These are phyloP conservation scores for Meiosimyza decipiens DNA, from an alignment of 2,888 invertebrate genomes.

Conservation along the genomic window DNA sequence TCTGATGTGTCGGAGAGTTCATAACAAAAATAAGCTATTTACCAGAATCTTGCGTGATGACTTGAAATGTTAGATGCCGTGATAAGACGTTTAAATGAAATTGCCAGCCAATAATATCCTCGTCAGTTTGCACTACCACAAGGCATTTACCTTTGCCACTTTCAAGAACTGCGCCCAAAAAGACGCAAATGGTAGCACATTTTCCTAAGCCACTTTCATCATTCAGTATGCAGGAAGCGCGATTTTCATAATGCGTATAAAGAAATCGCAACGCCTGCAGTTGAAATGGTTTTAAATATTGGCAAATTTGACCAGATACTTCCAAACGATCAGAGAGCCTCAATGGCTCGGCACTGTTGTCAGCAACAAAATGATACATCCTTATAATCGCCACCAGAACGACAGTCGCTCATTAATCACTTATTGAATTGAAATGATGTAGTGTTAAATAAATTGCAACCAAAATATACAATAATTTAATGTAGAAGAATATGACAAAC, in stretches of 20 bases:
- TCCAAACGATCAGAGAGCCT: constrained; percentile 54
- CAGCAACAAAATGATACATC: constrained; percentile 63
- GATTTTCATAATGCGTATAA: constrained; percentile 56
- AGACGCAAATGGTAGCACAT: constrained; percentile 53
- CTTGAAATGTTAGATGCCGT: constrained; percentile 50
- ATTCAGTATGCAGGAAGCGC: constrained; percentile 60
- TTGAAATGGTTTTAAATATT: constrained; percentile 63
- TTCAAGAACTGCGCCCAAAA: constrained; percentile 51
- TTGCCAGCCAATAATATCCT: constrained; percentile 59
- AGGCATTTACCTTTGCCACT: constrained; percentile 54
- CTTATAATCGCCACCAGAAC: background rate
- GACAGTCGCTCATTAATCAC: background rate
- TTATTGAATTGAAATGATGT: constrained; percentile 47
- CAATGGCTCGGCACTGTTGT: constrained; percentile 57
- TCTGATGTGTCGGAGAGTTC: no score
- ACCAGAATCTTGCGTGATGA: constrained; percentile 56
- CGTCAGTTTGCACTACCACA: constrained; percentile 61
- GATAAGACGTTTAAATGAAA: constrained; percentile 61
- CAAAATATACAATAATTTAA: constrained; percentile 63
- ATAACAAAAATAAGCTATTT: background rate
- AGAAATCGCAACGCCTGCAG: constrained; percentile 61
- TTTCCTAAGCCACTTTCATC: constrained; percentile 65
- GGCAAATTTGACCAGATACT: constrained; percentile 51
- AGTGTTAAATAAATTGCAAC: constrained; percentile 62
- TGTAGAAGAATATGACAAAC: constrained; percentile 65